These are phyloP conservation scores for Coptodon bakossiorum DNA, from an alignment of 2,113 vertebrate genomes.

Conservation along the genomic window DNA sequence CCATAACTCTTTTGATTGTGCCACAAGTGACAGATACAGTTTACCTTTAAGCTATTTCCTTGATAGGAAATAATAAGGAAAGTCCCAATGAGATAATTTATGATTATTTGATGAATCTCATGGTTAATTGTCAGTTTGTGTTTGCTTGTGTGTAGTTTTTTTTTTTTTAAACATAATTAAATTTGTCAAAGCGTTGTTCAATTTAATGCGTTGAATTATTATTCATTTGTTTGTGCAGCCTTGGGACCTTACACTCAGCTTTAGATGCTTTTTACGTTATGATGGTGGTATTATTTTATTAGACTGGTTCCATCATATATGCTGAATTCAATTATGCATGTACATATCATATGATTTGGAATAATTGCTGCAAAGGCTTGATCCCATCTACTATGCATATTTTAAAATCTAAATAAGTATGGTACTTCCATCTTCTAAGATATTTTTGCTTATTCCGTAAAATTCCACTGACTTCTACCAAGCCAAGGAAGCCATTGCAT, in stretches of 20 bases:
- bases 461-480: background rate
- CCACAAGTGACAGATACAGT: background rate
- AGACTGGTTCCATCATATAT: background rate
- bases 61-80: background rate
- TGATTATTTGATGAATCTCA: background rate
- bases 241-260: background rate
- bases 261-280: rapidly evolving
- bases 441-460: background rate
- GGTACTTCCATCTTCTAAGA: background rate
- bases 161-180: background rate
- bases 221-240: background rate
- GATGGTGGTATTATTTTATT: background rate
- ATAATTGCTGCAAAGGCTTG: background rate
- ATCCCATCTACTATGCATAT: background rate
- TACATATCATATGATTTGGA: background rate
- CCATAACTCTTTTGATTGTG: background rate
- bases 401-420: background rate
- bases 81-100: background rate
- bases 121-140: background rate
- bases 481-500: background rate
- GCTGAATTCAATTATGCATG: background rate
- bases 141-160: background rate
- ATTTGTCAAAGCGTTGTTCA: background rate
- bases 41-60: background rate
- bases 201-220: background rate